These are phyloP conservation scores for Heliconius hortense DNA, from an alignment of 2,888 invertebrate genomes.

Conservation along the genomic window DNA sequence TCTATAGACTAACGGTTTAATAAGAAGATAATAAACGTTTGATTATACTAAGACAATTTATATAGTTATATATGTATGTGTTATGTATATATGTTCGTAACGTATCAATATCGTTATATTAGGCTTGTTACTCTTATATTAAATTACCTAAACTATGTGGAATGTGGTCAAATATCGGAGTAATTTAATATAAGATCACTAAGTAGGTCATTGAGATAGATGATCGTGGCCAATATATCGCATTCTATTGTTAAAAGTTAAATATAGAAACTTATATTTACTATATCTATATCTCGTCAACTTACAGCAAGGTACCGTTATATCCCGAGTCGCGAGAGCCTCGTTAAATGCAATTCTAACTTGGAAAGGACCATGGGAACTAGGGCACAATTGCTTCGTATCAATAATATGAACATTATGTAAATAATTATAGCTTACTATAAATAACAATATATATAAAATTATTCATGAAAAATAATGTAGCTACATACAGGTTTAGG, in stretches of 20 bases:
- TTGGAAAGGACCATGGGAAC: constrained; percentile 40
- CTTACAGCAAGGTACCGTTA: constrained; percentile 33
- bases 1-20: constrained; percentile 55
- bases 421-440: background rate
- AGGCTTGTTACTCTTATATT: too few relatives aligned
- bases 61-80: background rate
- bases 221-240: background rate
- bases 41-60: constrained; percentile 4
- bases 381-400: constrained; percentile 29
- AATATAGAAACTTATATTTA: constrained; percentile 1
- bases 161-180: background rate
- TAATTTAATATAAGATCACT: background rate
- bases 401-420: constrained; percentile 13
- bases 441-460: background rate
- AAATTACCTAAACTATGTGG: background rate
- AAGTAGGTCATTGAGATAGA: background rate
- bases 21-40: constrained; percentile 23
- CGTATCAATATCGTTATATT: background rate
- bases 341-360: constrained; percentile 36
- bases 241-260: background rate
- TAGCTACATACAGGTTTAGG: background rate
- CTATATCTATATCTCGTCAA: constrained; percentile 17
- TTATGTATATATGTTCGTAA: background rate
- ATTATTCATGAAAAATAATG: background rate
- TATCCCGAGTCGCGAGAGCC: constrained; percentile 28